Percentiles rank a stretch among this genome's conserved stretches.
phyloP scores from a whole-genome alignment of 1,140 invertebrate species.

The Schlechtendalia chinensis region DNA sequence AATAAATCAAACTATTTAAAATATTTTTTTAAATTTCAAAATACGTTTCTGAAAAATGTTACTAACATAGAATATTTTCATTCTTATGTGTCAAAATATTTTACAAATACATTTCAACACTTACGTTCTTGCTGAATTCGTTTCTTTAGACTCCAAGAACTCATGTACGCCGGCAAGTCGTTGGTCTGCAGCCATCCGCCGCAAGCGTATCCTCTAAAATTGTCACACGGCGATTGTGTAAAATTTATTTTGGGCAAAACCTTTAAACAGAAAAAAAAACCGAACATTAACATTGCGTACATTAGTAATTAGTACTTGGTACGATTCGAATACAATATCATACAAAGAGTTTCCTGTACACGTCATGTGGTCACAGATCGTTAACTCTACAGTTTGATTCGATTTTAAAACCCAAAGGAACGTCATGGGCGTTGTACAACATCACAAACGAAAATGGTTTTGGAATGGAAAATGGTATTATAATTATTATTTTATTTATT shows the following conservation, averaged over 20 bases:
- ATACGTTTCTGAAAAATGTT: no score
- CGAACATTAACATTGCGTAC: background rate
- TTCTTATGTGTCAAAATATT: no score
- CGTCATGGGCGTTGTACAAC: constrained; percentile 5
- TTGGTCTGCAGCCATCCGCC: constrained; percentile 60
- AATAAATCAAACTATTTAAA: no score
- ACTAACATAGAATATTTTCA: no score
- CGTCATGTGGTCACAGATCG: constrained; percentile 3
- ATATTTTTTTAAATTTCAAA: no score
- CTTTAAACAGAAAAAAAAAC: constrained; percentile 52
- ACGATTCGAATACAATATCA: background rate
- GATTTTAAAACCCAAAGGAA: constrained; percentile 25
- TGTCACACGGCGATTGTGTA: constrained; percentile 59
- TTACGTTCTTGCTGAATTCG: constrained; percentile 55
- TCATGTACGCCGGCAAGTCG: constrained; percentile 55
- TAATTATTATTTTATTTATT: background rate
- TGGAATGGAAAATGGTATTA: no score
- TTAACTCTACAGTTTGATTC: constrained; percentile 41
- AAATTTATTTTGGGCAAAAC: constrained; percentile 60
- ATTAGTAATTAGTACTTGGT: background rate
- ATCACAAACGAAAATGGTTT: background rate
- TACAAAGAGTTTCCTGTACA: constrained; percentile 21
- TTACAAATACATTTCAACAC: constrained; percentile 27
- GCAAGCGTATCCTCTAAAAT: constrained; percentile 64
- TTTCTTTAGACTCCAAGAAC: constrained; percentile 55